Conservation (phyloP, 2,888 invertebrate genomes). For the Nomada hirtipes region DNA sequence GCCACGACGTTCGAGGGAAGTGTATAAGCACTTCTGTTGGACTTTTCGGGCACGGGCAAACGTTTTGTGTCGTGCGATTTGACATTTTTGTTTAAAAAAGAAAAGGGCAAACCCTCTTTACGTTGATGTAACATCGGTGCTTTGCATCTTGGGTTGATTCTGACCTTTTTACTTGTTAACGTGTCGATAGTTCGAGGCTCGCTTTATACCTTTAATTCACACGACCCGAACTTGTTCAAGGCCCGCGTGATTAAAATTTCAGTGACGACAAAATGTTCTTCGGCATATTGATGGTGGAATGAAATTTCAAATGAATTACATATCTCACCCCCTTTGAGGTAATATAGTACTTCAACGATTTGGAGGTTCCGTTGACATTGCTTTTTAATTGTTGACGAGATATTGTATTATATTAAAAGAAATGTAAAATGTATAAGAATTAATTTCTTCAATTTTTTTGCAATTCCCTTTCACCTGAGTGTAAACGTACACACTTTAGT, state of each 20-base stretch:
- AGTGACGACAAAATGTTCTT: neutral
- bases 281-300: conserved; percentile 1
- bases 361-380: neutral
- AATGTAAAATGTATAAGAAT: too few species aligned
- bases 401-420: too few species aligned
- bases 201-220: conserved; percentile 33
- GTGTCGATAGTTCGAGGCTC: conserved; percentile 20
- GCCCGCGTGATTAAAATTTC: conserved; percentile 13
- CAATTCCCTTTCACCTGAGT: too few species aligned
- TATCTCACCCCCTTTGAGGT: neutral
- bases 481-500: too few species aligned
- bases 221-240: conserved; percentile 30
- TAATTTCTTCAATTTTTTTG: too few species aligned
- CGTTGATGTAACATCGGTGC: conserved; percentile 10
- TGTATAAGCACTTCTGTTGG: neutral
- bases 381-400: too few species aligned
- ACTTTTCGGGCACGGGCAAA: neutral
- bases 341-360: neutral
- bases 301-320: neutral
- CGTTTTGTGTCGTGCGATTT: neutral
- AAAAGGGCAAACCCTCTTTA: neutral
- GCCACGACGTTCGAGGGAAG: too few species aligned
- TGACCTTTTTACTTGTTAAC: conserved; percentile 26
- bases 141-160: conserved; percentile 1
- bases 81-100: conserved; percentile 14